These are phyloP conservation scores for Mionectes macconnelli DNA, from an alignment of 2,113 vertebrate genomes.

Conservation along the genomic window DNA sequence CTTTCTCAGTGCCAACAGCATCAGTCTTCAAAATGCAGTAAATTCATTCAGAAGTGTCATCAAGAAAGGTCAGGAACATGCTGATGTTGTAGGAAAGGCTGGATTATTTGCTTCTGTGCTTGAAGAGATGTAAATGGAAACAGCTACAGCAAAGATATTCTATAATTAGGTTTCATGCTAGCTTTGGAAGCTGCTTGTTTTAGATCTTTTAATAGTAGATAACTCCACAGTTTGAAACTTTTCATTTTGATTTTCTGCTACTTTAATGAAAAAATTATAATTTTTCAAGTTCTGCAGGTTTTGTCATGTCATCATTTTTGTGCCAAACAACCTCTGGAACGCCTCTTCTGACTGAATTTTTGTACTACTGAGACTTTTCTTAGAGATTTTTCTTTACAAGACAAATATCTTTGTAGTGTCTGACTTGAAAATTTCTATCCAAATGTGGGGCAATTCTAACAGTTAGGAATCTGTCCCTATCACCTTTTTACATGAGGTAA, in stretches of 20 bases:
- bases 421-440: background rate
- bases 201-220: constrained; percentile 63
- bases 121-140: constrained; percentile 70
- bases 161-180: constrained; percentile 70
- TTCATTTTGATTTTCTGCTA: constrained; percentile 47
- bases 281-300: constrained; percentile 43
- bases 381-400: background rate
- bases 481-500: background rate
- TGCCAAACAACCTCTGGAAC: background rate
- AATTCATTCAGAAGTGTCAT: constrained; percentile 31
- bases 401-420: background rate
- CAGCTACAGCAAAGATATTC: constrained; percentile 47
- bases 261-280: constrained; percentile 65
- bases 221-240: constrained; percentile 52
- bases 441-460: background rate
- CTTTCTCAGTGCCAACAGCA: background rate
- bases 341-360: background rate
- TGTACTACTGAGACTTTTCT: background rate
- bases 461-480: background rate
- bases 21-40: background rate
- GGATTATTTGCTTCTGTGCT: constrained; percentile 48
- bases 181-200: constrained; percentile 64
- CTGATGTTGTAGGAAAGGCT: constrained; percentile 54
- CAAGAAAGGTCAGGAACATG: constrained; percentile 52
- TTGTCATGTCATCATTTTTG: background rate